A percentile compares a stretch with the other conserved stretches of the same genome.
Evolutionary conservation across 2,113 vertebrate genomes (phyloP).

Genomic region (Ginglymostoma cirratum): DNA sequence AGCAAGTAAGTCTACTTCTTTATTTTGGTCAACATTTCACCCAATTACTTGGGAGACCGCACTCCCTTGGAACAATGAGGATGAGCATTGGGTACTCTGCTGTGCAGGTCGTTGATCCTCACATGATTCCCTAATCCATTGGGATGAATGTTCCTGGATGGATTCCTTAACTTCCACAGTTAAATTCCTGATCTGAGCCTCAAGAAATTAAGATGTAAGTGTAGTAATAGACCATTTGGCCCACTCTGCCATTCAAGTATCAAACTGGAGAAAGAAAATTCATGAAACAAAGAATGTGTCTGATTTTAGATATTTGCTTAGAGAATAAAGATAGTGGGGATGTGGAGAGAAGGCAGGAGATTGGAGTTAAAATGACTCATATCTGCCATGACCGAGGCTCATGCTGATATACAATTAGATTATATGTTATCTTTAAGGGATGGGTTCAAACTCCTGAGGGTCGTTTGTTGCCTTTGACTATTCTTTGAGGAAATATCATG

Average conservation of each 20-base stretch:
- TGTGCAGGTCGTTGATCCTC: not conserved
- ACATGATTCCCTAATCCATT: not conserved
- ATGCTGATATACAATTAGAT: not conserved
- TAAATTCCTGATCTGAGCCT: not conserved
- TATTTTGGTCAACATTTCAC: not conserved
- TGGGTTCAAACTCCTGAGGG: too few species aligned
- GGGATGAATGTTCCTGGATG: not conserved
- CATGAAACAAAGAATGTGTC: not conserved
- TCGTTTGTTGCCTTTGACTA: too few species aligned
- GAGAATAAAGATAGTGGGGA: too few species aligned
- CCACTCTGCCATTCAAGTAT: too few species aligned
- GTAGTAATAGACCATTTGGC: too few species aligned
- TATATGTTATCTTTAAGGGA: not conserved
- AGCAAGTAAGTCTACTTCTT: not conserved
- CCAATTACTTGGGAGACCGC: not conserved
- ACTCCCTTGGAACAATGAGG: not conserved
- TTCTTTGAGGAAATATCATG: too few species aligned
- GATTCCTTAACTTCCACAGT: not conserved
- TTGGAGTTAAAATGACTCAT: too few species aligned
- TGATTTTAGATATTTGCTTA: not conserved
- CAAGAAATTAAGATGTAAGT: too few species aligned
- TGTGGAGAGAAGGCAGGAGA: too few species aligned
- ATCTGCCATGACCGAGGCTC: not conserved
- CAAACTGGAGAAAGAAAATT: not conserved
- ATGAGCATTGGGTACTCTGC: not conserved